Conservation (phyloP, 1,140 invertebrate genomes). For the Lethocerus indicus region DNA sequence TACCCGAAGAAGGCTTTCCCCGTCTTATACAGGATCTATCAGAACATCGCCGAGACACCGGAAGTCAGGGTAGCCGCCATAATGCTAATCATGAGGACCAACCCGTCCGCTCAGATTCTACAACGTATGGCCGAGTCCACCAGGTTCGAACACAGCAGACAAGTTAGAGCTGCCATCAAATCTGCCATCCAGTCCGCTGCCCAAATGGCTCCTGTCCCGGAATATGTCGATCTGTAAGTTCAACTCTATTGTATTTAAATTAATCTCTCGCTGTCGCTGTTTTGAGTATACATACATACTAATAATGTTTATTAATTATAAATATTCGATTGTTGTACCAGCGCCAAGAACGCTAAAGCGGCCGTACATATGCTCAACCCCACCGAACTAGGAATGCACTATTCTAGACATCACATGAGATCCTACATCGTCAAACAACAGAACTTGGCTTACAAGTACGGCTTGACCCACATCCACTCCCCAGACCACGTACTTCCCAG, state of each 20-base stretch:
- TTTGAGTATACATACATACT: too few relatives aligned
- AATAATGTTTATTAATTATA: not conserved
- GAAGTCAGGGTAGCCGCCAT: constrained; percentile 45
- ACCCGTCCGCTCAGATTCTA: constrained; percentile 39
- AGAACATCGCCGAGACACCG: constrained; percentile 40
- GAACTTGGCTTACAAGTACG: constrained; percentile 25
- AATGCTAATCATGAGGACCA: constrained; percentile 32
- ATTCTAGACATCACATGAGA: constrained; percentile 27
- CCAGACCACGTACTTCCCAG: constrained; percentile 35
- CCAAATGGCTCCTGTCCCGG: too few relatives aligned
- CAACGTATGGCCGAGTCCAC: constrained; percentile 50
- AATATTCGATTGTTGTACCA: constrained; percentile 21
- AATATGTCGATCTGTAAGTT: too few relatives aligned
- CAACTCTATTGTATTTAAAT: too few relatives aligned
- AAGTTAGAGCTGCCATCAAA: constrained; percentile 42
- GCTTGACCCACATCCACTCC: constrained; percentile 30
- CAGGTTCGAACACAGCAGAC: constrained; percentile 35
- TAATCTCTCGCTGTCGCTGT: too few relatives aligned
- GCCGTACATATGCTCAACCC: constrained; percentile 33
- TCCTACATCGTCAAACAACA: constrained; percentile 26
- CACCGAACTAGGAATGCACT: constrained; percentile 30
- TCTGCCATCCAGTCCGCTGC: constrained; percentile 33
- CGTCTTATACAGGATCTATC: constrained; percentile 44
- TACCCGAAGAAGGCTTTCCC: constrained; percentile 31
- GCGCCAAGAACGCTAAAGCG: constrained; percentile 32